Conservation (phyloP, 2,797 vertebrate genomes). For the Gila robusta region DNA sequence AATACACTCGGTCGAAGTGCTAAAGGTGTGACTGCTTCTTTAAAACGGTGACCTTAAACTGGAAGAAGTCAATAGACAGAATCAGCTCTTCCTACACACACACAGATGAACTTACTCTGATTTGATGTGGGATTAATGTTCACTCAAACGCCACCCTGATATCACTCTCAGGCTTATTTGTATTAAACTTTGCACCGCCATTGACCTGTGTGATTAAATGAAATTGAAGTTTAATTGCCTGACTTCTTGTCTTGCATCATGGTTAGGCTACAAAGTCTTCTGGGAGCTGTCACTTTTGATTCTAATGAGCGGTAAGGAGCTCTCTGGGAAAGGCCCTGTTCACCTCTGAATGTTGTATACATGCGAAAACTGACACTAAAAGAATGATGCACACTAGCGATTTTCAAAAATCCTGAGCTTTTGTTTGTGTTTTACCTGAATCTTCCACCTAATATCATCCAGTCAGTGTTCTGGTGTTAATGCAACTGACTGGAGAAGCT, state of each 20-base stretch:
- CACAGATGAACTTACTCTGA: background rate
- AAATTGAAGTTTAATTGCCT: constrained; percentile 26
- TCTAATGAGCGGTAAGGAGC: background rate
- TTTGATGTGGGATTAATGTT: constrained; percentile 10
- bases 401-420: background rate
- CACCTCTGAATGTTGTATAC: background rate
- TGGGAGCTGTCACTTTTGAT: constrained; percentile 2
- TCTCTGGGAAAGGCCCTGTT: constrained; percentile 8
- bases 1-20: constrained; percentile 53
- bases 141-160: background rate
- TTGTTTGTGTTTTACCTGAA: background rate
- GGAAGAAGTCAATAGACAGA: constrained; percentile 54
- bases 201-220: constrained; percentile 31
- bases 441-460: background rate
- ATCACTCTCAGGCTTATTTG: constrained; percentile 24
- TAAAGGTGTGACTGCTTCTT: constrained; percentile 52
- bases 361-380: background rate
- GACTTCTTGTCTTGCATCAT: background rate
- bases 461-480: background rate
- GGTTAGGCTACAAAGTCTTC: background rate
- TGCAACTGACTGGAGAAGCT: background rate
- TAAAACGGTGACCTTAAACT: constrained; percentile 45
- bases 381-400: background rate
- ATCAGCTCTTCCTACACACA: background rate
- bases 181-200: background rate